A percentile compares a stretch with the other conserved stretches of the same genome.
Evolutionary conservation across 2,797 vertebrate species (phyloP).

Genomic region (Diceros bicornis): DNA sequence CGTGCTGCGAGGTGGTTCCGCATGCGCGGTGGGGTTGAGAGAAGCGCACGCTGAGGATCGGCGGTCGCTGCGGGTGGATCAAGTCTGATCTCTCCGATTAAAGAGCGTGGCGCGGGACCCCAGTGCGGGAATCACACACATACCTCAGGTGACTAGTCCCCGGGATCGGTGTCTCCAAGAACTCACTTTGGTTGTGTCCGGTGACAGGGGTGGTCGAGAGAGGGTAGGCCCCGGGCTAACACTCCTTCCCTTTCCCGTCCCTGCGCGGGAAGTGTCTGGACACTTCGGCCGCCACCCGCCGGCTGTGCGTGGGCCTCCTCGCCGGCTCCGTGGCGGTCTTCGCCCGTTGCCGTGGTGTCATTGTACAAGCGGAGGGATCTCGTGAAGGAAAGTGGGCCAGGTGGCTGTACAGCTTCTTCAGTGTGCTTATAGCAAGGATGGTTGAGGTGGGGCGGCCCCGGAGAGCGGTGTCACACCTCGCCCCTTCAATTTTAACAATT

Average conservation of each 20-base stretch:
- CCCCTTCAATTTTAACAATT: not conserved
- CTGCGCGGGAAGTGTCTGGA: slow-evolving; percentile 76
- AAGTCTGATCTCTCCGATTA: not conserved
- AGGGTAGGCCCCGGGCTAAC: slow-evolving; percentile 58
- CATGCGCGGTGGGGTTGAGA: slow-evolving; percentile 51
- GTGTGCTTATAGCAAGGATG: not conserved
- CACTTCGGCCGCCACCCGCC: not conserved
- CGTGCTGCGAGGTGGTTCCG: not conserved
- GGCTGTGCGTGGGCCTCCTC: not conserved
- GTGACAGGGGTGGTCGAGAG: not conserved
- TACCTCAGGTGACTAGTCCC: slow-evolving; percentile 74
- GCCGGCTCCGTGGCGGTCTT: not conserved
- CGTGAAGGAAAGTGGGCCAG: not conserved
- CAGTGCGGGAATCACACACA: not conserved
- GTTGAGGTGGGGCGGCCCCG: not conserved
- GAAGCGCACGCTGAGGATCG: slow-evolving; percentile 70
- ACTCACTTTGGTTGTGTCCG: not conserved
- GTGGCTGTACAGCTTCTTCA: not conserved
- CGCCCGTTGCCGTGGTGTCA: not conserved
- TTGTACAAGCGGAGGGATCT: not conserved
- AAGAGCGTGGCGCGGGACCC: not conserved
- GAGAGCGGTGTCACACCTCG: not conserved
- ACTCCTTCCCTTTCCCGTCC: not conserved
- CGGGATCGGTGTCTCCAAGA: not conserved
- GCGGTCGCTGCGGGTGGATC: not conserved